Conservation (phyloP, 2,797 vertebrate genomes). For the Phrynocephalus forsythii region DNA sequence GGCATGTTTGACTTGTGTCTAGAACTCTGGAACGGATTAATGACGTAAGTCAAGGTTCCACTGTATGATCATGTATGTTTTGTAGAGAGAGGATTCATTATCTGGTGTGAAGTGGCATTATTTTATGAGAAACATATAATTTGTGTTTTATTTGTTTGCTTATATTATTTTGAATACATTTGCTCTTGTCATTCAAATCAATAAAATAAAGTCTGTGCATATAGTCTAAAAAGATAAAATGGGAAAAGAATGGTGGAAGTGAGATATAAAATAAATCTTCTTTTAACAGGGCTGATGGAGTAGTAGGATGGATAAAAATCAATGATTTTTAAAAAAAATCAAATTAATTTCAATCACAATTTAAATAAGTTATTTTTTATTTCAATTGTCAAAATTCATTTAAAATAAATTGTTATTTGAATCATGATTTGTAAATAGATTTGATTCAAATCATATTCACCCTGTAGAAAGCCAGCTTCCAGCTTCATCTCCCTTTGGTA, state of each 20-base stretch:
- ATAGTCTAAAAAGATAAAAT: background rate
- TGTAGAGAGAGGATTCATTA: background rate
- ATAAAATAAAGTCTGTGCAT: background rate
- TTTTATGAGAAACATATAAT: background rate
- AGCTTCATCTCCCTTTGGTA: background rate
- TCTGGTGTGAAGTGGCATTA: background rate
- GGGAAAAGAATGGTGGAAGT: background rate
- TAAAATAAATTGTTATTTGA: no score
- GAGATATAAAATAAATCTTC: background rate
- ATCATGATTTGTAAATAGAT: no score
- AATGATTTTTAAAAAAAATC: no score
- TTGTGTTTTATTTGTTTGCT: background rate
- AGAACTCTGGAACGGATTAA: no score
- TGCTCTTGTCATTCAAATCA: background rate
- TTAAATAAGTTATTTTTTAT: no score
- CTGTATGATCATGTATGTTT: background rate
- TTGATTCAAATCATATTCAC: no score
- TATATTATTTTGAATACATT: background rate
- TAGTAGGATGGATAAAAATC: background rate
- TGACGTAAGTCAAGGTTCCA: no score
- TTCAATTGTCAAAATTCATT: no score
- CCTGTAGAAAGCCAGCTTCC: background rate
- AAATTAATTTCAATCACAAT: no score
- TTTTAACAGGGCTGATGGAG: background rate
- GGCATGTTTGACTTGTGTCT: no score